Percentiles rank a stretch among this genome's conserved stretches.
Conservation (phyloP, 2,797 vertebrate genomes). For the Ctenopoma kingsleyae region DNA sequence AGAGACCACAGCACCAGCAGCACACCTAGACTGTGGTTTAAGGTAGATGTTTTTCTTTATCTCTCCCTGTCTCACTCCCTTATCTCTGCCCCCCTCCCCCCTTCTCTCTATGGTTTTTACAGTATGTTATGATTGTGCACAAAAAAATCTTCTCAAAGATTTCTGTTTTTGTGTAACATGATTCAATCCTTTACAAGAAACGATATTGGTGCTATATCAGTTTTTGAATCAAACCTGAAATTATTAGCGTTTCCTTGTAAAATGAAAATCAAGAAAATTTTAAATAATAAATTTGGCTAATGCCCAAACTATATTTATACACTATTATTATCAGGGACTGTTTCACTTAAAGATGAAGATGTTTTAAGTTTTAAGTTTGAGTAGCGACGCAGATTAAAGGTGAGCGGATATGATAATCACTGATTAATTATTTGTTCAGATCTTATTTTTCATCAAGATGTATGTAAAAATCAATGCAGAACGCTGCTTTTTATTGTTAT, state of each 20-base stretch:
- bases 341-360: background rate
- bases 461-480: fast-evolving
- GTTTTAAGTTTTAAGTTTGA: background rate
- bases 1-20: slow-evolving; percentile 70
- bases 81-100: slow-evolving; percentile 13
- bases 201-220: background rate
- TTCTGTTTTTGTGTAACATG: slow-evolving; percentile 16
- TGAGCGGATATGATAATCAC: background rate
- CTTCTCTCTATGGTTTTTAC: background rate
- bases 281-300: background rate
- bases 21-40: slow-evolving; percentile 69
- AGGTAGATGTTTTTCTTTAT: slow-evolving; percentile 50
- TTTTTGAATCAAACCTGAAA: background rate
- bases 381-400: background rate
- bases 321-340: background rate
- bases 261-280: slow-evolving; percentile 5
- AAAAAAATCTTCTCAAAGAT: slow-evolving; percentile 17
- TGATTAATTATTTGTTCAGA: background rate
- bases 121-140: slow-evolving; percentile 17
- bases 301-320: background rate
- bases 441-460: background rate
- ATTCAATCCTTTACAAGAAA: background rate
- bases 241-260: background rate
- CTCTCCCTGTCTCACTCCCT: slow-evolving; percentile 29
- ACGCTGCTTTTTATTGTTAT: background rate